Base-by-base conservation (phyloP, 2,888 invertebrate genomes). In the Yponomeuta malinellus region DNA sequence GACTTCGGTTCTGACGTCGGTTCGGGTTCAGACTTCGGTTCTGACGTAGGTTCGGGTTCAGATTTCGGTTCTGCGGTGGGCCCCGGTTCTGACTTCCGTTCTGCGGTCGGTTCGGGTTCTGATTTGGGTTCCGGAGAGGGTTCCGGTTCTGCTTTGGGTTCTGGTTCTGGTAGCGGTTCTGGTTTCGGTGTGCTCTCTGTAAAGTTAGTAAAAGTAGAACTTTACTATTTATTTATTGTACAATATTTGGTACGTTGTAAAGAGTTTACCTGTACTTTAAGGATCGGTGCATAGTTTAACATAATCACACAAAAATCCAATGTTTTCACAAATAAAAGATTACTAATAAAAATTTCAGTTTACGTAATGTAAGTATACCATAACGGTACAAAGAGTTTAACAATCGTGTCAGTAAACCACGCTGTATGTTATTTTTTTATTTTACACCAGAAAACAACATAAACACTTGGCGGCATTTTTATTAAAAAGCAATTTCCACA, bases 71-170 rank as follows among this genome's bases (percentile, higher is more conserved):
- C 77, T 10, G 84, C 75, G 72, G 79, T 78, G 0, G 92, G 85
- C 73, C 85, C 88, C 0, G 88, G 83, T 72, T 83, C 85, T 0
- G 93, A 81, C 73, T 86, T 84, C 29, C 85, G 80, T 79, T 85
- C 83, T 10, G 88, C 86, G 74, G 82, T 82, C 1, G 90, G 86
- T 73, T 90, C 86, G 0, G 90, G 84, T 74, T 90, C 82, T 0
- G 82, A 77, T 76, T 87, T 83, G 2, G 93, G 84, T 79, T 91
- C 86, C 0, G 88, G 76, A 72, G 81, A 78, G 8, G 88, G 78
- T 74, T 89, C 84, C 0, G 90, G 87, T 71, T 92, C 88, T 1
- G 83, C 80, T 73, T 81, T 81, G 9, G 82, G 74, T 48, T 73
- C 71, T 3, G 80, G 76, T 52, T 76, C 75, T 0, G 82, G 71